Evolutionary conservation across 92 coral and sea anemone species (phyloP).

Genomic region (Chrysogorgia sp.): DNA sequence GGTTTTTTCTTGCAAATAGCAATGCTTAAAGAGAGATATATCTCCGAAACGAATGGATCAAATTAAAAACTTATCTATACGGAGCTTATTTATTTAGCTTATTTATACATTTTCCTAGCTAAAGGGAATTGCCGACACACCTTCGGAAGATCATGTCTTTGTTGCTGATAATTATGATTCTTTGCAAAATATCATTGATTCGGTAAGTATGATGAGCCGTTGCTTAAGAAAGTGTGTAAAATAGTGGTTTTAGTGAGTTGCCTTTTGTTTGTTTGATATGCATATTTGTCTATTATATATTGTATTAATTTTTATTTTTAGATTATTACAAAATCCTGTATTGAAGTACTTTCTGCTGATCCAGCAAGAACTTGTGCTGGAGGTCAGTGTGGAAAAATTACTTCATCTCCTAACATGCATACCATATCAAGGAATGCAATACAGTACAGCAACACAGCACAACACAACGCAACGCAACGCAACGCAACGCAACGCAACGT

Average conservation of each 20-base stretch:
- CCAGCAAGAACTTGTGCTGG: conserved; percentile 72
- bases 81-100: background rate
- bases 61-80: background rate
- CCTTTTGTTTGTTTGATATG: background rate
- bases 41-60: no score
- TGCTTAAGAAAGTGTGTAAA: background rate
- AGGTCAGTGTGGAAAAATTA: conserved; percentile 55
- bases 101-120: conserved; percentile 48
- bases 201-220: conserved; percentile 45
- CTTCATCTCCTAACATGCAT: no score
- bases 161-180: conserved; percentile 62
- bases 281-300: background rate
- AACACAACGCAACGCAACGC: no score
- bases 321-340: conserved; percentile 79
- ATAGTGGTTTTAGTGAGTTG: background rate
- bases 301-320: conserved; percentile 3
- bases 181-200: conserved; percentile 60
- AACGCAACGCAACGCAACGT: no score
- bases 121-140: conserved; percentile 64
- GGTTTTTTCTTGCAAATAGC: no score
- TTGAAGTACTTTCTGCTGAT: conserved; percentile 70
- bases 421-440: no score
- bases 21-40: no score
- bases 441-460: no score
- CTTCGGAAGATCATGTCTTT: conserved; percentile 70